Conservation (phyloP, 2,888 invertebrate species). For the Macrosoma leucophasiata region DNA sequence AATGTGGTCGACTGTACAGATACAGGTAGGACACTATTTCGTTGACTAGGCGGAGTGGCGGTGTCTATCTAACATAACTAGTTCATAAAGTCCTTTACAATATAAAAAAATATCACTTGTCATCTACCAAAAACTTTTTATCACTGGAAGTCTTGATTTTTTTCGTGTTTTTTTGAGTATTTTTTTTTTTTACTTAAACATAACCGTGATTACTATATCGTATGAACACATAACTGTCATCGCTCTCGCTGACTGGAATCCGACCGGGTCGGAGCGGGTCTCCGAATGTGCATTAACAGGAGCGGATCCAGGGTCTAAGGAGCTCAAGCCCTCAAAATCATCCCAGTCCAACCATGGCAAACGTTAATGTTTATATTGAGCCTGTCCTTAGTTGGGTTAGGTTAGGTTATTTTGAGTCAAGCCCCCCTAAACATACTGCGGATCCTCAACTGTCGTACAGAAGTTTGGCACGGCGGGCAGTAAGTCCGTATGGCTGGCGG, state of each 20-base stretch:
- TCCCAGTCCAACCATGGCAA: too few species aligned
- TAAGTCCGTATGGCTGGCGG: conserved; percentile 17
- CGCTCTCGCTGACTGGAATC: conserved; percentile 29
- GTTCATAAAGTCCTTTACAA: conserved; percentile 29
- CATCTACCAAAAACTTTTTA: conserved; percentile 41
- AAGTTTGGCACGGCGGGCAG: conserved; percentile 9
- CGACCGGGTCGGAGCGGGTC: background rate
- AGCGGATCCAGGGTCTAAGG: too few species aligned
- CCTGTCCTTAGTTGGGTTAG: too few species aligned
- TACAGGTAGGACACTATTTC: conserved; percentile 44
- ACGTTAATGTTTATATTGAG: too few species aligned
- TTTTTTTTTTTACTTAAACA: conserved; percentile 38
- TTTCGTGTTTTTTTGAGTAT: conserved; percentile 53
- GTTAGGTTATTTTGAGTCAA: too few species aligned
- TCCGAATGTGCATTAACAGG: too few species aligned
- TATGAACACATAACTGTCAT: conserved; percentile 55
- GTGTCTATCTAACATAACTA: conserved; percentile 32
- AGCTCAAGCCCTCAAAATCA: too few species aligned
- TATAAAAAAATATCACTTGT: conserved; percentile 63
- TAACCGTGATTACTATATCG: conserved; percentile 25
- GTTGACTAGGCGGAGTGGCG: conserved; percentile 69
- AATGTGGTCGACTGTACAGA: conserved; percentile 10
- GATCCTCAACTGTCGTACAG: background rate
- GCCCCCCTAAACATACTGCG: background rate
- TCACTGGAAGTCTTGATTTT: conserved; percentile 56